A percentile compares a stretch with the other conserved stretches of the same genome.
Conservation (phyloP, 2,888 invertebrate species). For the Gandaritis pyraliata region DNA sequence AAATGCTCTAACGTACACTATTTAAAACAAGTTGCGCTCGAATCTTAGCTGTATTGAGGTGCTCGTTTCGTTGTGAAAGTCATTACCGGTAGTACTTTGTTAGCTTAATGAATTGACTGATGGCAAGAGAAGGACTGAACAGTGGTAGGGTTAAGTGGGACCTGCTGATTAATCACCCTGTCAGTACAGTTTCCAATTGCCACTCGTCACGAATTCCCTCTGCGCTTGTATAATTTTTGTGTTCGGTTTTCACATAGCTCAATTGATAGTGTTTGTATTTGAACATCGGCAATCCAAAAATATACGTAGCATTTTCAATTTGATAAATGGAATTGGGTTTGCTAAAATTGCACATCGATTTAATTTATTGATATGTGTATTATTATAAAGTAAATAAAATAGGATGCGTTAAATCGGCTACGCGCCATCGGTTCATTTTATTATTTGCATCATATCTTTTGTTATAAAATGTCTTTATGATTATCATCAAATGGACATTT, state of each 20-base stretch:
- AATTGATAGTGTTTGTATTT: slow-evolving; percentile 47
- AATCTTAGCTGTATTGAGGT: slow-evolving; percentile 65
- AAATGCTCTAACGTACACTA: slow-evolving; percentile 27
- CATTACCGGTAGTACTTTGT: slow-evolving; percentile 82
- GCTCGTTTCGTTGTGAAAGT: slow-evolving; percentile 71
- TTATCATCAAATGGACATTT: slow-evolving; percentile 21
- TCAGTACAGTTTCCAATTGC: slow-evolving; percentile 80
- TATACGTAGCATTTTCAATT: slow-evolving; percentile 49
- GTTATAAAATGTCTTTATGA: slow-evolving; percentile 7
- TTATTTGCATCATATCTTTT: too few relatives aligned
- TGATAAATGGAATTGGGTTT: slow-evolving; percentile 50
- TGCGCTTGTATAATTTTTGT: slow-evolving; percentile 63
- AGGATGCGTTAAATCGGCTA: background rate
- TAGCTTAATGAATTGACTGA: slow-evolving; percentile 84
- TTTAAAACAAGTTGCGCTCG: slow-evolving; percentile 51
- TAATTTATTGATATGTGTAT: slow-evolving; percentile 40
- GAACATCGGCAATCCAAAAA: slow-evolving; percentile 43
- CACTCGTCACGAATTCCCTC: slow-evolving; percentile 75
- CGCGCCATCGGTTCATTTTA: too few relatives aligned
- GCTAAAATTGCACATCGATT: slow-evolving; percentile 40
- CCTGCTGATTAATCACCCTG: slow-evolving; percentile 82
- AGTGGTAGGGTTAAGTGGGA: slow-evolving; percentile 81
- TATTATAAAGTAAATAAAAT: slow-evolving; percentile 17
- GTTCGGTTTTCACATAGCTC: slow-evolving; percentile 46
- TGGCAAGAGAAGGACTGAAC: slow-evolving; percentile 78